Evolutionary conservation across 1,140 invertebrate species (phyloP).

Genomic region (Lucilia sericata): DNA sequence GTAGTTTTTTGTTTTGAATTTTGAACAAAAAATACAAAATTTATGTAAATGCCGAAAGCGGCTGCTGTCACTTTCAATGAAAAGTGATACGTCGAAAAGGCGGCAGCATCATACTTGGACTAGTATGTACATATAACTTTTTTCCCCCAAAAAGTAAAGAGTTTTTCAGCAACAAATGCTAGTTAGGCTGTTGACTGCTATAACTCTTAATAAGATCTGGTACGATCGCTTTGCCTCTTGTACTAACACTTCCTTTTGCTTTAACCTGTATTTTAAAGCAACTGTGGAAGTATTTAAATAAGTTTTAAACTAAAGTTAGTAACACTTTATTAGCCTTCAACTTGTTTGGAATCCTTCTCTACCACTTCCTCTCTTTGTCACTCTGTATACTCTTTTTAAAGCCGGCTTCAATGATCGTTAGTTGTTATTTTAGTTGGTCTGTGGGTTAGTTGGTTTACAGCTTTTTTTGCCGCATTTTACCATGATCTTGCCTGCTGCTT

Average conservation of each 20-base stretch:
- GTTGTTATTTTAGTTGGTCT: neutral
- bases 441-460: neutral
- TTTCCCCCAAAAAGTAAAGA: neutral
- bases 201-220: too few relatives aligned
- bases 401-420: neutral
- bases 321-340: neutral
- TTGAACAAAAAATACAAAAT: neutral
- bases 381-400: neutral
- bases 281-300: neutral
- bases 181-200: neutral
- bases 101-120: neutral
- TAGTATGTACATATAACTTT: neutral
- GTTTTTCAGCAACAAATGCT: neutral
- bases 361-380: too few relatives aligned
- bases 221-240: too few relatives aligned
- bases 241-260: neutral
- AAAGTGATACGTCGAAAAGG: conserved; percentile 30
- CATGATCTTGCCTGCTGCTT: neutral
- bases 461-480: neutral
- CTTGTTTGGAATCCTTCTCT: neutral
- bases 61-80: conserved; percentile 41
- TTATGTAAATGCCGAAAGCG: conserved; percentile 42
- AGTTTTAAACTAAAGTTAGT: neutral
- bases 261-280: neutral
- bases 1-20: conserved; percentile 14